phyloP scores from a whole-genome alignment of 1,140 invertebrate genomes.

The Tribolium madens region DNA sequence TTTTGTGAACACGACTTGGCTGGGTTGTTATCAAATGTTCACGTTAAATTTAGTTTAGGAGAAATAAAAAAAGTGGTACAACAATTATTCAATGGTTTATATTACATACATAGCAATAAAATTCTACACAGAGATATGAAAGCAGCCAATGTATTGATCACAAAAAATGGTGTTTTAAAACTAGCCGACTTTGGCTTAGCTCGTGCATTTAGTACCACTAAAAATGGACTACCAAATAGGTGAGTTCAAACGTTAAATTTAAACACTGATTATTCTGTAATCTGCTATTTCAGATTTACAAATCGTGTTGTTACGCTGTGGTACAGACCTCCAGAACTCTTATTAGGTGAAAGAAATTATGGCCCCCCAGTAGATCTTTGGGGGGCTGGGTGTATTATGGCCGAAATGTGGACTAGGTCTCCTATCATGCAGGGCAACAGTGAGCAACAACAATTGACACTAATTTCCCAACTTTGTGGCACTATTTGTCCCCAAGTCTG shows the following conservation, averaged over 20 bases:
- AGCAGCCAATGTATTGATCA: conserved; percentile 98
- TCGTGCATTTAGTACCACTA: conserved; percentile 90
- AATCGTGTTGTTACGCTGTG: conserved; percentile 98
- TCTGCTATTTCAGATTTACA: conserved; percentile 77
- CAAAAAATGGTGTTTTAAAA: conserved; percentile 94
- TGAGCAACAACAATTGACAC: conserved; percentile 94
- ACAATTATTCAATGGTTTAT: conserved; percentile 95
- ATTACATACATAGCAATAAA: conserved; percentile 98
- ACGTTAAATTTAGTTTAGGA: conserved; percentile 96
- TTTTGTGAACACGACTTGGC: conserved; percentile 99
- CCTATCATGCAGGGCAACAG: conserved; percentile 93
- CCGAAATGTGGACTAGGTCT: conserved; percentile 98
- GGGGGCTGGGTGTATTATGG: conserved; percentile 99
- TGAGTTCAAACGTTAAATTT: conserved; percentile 54
- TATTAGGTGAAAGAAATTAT: conserved; percentile 93
- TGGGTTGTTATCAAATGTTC: conserved; percentile 94
- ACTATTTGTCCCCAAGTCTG: conserved; percentile 94
- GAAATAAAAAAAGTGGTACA: conserved; percentile 99
- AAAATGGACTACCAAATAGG: conserved; percentile 86
- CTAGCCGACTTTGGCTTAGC: conserved; percentile 94
- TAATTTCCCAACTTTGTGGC: conserved; percentile 97
- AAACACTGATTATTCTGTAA: neutral
- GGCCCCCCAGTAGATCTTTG: conserved; percentile 97
- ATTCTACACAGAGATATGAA: conserved; percentile 98
- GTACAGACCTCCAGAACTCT: conserved; percentile 94